These are phyloP conservation scores for Cotesia glomerata DNA, from an alignment of 1,140 invertebrate genomes.

Conservation along the genomic window DNA sequence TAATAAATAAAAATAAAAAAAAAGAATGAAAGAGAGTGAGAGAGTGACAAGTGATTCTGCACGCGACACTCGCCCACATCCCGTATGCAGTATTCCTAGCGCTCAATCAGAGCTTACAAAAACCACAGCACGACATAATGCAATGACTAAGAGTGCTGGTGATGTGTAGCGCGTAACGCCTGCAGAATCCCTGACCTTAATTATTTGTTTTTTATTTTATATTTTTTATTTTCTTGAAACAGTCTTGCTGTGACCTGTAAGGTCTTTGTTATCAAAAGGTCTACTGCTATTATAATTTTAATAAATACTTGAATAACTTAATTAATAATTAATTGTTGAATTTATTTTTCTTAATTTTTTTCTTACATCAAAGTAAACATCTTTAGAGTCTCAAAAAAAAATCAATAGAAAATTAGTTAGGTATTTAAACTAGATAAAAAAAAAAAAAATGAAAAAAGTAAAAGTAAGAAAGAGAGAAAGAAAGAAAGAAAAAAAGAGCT, in stretches of 20 bases:
- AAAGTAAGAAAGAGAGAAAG: slow-evolving; percentile 17
- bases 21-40: slow-evolving; percentile 40
- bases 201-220: slow-evolving; percentile 12
- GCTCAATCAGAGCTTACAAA: too few relatives aligned
- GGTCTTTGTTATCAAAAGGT: slow-evolving; percentile 5
- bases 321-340: slow-evolving; percentile 1
- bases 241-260: slow-evolving; percentile 15
- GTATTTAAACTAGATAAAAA: slow-evolving; percentile 39
- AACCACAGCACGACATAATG: neutral
- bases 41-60: slow-evolving; percentile 21
- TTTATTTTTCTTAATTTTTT: neutral
- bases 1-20: slow-evolving; percentile 36
- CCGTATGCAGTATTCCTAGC: neutral
- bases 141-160: neutral
- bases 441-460: neutral
- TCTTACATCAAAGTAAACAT: slow-evolving; percentile 1
- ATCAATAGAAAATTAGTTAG: slow-evolving; percentile 34
- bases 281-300: slow-evolving; percentile 10
- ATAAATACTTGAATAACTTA: slow-evolving; percentile 4
- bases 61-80: slow-evolving; percentile 11
- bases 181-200: slow-evolving; percentile 20
- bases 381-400: slow-evolving; percentile 10
- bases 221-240: slow-evolving; percentile 10
- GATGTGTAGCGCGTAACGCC: neutral
- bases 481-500: slow-evolving; percentile 13